Conservation (phyloP, 2,113 vertebrate genomes). For the Malurus melanocephalus region DNA sequence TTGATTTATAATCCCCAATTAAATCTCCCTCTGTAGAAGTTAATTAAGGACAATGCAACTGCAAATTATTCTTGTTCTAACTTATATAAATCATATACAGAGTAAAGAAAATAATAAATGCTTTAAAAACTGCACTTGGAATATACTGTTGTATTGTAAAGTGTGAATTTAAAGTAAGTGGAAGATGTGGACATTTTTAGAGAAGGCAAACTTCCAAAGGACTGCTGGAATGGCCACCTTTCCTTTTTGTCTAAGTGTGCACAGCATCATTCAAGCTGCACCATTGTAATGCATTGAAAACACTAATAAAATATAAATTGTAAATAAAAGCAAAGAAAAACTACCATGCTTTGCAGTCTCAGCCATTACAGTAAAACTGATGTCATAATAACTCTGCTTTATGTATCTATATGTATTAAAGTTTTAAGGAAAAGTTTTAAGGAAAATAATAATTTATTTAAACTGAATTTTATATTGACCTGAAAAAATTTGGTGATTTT, state of each 20-base stretch:
- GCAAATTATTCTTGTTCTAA: neutral
- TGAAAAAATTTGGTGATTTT: neutral
- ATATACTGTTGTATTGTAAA: neutral
- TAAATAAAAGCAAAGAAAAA: neutral
- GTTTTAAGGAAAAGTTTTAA: neutral
- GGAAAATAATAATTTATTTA: neutral
- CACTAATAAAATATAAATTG: neutral
- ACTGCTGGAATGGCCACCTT: neutral
- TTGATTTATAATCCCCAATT: neutral
- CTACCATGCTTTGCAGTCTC: neutral
- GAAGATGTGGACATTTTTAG: neutral
- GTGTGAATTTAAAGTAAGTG: neutral
- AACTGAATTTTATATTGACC: neutral
- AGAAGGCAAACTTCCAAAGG: neutral
- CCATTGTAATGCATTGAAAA: neutral
- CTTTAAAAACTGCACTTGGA: neutral
- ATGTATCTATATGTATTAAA: neutral
- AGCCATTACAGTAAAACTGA: neutral
- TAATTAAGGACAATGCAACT: neutral
- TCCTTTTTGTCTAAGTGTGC: neutral
- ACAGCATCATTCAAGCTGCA: neutral
- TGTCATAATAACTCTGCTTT: rapidly evolving
- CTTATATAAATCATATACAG: neutral
- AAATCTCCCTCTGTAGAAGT: neutral
- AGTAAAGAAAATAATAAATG: neutral